Base-by-base conservation (phyloP, 1,140 invertebrate genomes). In the Caenorhabditis tropicalis region DNA sequence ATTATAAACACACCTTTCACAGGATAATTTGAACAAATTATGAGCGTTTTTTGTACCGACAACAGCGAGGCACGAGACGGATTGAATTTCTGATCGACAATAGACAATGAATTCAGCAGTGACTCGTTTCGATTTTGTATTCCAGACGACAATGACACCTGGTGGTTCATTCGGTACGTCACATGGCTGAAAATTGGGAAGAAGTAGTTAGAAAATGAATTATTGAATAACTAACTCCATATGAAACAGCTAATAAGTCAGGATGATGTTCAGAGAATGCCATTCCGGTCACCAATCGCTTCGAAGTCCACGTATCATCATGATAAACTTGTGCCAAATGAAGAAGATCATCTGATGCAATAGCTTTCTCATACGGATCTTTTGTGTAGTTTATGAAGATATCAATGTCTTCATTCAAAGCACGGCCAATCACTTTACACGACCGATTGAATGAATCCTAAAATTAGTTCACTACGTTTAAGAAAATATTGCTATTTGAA, bases 31-130 rank as follows among this genome's bases (percentile, higher is more conserved):
- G n/a, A n/a, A n/a, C n/a, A 99, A 93, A 93, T 99, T 99, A 92
- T 99, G 97, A 4, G 97, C 97, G 92, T 99, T 99, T 93, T 98
- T 96, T 19, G 96, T 98, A 80, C 98, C 98, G 12, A 99, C 96
- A 48, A 99, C 96, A 88, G 95, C 96, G 83, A 98, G 93, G 92
- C 96, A 98, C 92, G 98, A 99, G 0, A 95, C 95, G 21, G 96
- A 96, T 94, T 97, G 96, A 29, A 99, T 96, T 6, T 96, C 94
- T 79, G 96, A 98, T 91, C 98, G 96, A 93, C 96, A 98, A 92
- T 98, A 96, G 92, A 99, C 99, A 83, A 98, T 94, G 91, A 80
- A 88, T 56, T 99, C 98, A 0, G 97, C 97, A 2, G 97, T 97
- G 84, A 94, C 94, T 92, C 98, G 98, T 92, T 97, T 97, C 91